Conservation (phyloP, 1,140 invertebrate species). For the Panulirus ornatus region DNA sequence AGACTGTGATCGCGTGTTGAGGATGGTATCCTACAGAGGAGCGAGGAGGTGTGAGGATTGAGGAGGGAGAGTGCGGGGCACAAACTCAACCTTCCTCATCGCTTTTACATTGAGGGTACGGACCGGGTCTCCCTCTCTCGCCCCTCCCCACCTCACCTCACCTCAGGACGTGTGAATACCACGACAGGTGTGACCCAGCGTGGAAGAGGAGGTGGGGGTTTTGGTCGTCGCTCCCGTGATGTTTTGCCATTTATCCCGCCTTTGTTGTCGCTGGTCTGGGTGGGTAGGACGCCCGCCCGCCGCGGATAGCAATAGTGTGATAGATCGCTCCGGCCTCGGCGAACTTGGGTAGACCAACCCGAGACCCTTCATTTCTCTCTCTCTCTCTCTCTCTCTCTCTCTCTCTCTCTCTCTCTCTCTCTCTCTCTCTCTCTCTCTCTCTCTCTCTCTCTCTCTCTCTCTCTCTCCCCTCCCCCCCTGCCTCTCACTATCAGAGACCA, state of each 20-base stretch:
- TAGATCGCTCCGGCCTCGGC: slow-evolving; percentile 12
- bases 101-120: too few species aligned
- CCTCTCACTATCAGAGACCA: neutral
- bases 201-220: too few species aligned
- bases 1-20: too few species aligned
- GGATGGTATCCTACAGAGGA: too few species aligned
- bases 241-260: neutral
- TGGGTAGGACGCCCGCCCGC: too few species aligned
- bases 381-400: too few species aligned
- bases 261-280: neutral
- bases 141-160: neutral
- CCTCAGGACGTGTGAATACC: neutral
- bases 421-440: neutral
- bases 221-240: neutral
- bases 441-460: neutral
- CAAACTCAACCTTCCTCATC: too few species aligned
- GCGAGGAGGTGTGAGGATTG: too few species aligned
- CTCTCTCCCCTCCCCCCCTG: too few species aligned
- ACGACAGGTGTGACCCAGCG: neutral
- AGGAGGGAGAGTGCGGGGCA: too few species aligned
- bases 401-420: too few species aligned
- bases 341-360: too few species aligned
- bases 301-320: neutral
- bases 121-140: neutral
- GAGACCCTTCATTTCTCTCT: neutral